These are phyloP conservation scores for Micromussa lordhowensis DNA, from an alignment of 92 coral and sea anemone genomes.

Conservation along the genomic window DNA sequence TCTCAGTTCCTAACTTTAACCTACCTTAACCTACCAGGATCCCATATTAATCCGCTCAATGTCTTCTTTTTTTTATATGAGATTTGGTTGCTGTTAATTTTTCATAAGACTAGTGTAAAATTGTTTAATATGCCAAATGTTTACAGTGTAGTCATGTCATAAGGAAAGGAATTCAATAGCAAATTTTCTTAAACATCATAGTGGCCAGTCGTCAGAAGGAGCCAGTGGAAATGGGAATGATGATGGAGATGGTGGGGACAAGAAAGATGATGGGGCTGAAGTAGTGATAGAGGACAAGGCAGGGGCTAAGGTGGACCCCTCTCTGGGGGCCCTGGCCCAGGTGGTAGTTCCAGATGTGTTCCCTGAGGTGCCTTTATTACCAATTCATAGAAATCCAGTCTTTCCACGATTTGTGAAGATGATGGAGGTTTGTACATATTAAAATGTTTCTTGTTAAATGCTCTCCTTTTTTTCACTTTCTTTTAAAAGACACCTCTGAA, in stretches of 20 bases:
- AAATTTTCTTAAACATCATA: neutral
- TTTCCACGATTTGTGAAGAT: conserved; percentile 99
- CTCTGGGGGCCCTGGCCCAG: conserved; percentile 85
- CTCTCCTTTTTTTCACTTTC: too few relatives aligned
- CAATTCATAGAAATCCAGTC: conserved; percentile 97
- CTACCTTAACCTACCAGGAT: too few relatives aligned
- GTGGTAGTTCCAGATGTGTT: conserved; percentile 95
- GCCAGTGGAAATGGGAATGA: conserved; percentile 71
- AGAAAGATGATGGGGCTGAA: conserved; percentile 75
- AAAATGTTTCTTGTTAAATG: neutral
- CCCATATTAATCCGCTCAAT: too few relatives aligned
- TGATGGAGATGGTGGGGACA: conserved; percentile 76
- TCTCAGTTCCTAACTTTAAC: too few relatives aligned
- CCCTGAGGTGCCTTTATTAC: conserved; percentile 93
- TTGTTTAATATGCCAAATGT: too few relatives aligned
- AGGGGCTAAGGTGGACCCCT: conserved; percentile 73
- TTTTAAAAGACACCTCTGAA: too few relatives aligned
- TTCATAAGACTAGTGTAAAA: too few relatives aligned
- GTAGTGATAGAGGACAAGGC: conserved; percentile 91
- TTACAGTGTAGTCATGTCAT: too few relatives aligned
- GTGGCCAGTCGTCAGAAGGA: conserved; percentile 39
- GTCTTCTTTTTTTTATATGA: too few relatives aligned
- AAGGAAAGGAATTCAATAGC: too few relatives aligned
- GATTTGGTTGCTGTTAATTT: too few relatives aligned
- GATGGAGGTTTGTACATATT: conserved; percentile 85